Evolutionary conservation across 2,113 vertebrate genomes (phyloP).

Genomic region (Barbus barbus): DNA sequence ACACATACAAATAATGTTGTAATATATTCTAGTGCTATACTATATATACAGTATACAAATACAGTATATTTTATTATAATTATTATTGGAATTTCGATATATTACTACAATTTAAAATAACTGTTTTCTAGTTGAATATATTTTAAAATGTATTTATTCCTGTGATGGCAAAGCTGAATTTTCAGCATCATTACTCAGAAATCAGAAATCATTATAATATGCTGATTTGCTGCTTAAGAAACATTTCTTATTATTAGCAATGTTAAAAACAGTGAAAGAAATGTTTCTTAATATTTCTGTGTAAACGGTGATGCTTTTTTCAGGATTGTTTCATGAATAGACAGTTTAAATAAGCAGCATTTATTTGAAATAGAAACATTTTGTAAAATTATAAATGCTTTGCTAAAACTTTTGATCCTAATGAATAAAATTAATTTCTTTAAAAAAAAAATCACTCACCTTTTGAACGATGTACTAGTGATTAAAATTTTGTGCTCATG

Average conservation of each 20-base stretch:
- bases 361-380: background rate
- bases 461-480: too few relatives aligned
- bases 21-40: too few relatives aligned
- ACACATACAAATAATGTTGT: too few relatives aligned
- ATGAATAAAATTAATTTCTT: too few relatives aligned
- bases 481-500: too few relatives aligned
- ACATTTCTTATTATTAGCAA: background rate
- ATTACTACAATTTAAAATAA: too few relatives aligned
- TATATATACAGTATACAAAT: too few relatives aligned
- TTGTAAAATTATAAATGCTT: background rate
- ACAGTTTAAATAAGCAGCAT: background rate
- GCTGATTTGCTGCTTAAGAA: background rate
- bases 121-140: too few relatives aligned
- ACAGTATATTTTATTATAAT: background rate
- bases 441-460: too few relatives aligned
- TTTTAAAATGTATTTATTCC: too few relatives aligned
- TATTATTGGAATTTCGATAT: background rate
- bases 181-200: background rate
- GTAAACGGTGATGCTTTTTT: background rate
- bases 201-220: background rate
- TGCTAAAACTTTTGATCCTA: background rate
- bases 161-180: too few relatives aligned
- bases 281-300: background rate
- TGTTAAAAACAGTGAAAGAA: too few relatives aligned
- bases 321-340: background rate